Evolutionary conservation across 2,797 vertebrate species (phyloP).

Genomic region (Columba guinea): DNA sequence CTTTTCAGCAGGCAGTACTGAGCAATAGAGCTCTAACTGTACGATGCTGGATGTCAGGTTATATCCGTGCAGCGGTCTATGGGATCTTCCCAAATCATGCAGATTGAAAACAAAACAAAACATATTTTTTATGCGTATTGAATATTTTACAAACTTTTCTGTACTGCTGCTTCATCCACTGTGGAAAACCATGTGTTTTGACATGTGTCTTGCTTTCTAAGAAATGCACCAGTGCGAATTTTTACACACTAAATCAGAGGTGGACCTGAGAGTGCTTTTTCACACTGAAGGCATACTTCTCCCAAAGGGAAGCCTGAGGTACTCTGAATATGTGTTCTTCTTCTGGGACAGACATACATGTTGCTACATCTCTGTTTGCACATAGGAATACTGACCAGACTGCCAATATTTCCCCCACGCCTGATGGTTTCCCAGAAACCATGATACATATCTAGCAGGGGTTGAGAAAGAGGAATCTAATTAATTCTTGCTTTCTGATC

Average conservation of each 20-base stretch:
- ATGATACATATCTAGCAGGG: constrained; percentile 16
- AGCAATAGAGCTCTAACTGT: neutral
- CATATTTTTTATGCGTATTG: neutral
- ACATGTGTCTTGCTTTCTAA: neutral
- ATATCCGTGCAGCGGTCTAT: neutral
- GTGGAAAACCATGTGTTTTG: neutral
- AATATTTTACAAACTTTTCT: neutral
- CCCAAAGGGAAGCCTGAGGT: neutral
- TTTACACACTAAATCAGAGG: neutral
- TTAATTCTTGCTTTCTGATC: neutral
- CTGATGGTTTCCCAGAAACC: constrained; percentile 45
- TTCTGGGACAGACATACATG: neutral
- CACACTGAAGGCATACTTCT: neutral
- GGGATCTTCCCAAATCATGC: neutral
- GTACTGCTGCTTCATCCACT: neutral
- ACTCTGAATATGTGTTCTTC: neutral
- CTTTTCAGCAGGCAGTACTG: neutral
- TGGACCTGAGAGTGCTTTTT: neutral
- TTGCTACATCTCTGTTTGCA: neutral
- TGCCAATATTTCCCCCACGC: neutral
- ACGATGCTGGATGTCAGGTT: neutral
- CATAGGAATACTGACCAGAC: neutral
- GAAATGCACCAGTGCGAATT: neutral
- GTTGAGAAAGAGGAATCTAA: constrained; percentile 45
- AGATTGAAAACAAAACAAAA: neutral